phyloP scores from a whole-genome alignment of 2,888 invertebrate genomes.

The Apamea epomidion region DNA sequence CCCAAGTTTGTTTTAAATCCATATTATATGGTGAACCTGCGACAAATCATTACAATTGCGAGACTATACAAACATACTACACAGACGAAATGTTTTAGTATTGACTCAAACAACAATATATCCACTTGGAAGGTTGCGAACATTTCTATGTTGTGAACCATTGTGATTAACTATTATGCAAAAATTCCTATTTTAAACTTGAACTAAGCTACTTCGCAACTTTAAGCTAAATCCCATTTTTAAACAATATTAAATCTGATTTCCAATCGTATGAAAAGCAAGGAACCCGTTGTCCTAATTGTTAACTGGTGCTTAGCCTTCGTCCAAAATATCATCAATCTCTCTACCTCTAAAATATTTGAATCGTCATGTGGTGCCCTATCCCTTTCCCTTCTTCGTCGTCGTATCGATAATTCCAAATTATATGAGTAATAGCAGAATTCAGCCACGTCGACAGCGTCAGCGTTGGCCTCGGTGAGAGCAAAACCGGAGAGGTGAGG shows the following conservation, averaged over 20 bases:
- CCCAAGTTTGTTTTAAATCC: slow-evolving; percentile 59
- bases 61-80: slow-evolving; percentile 31
- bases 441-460: neutral
- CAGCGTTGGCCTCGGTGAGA: neutral
- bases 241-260: neutral
- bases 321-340: neutral
- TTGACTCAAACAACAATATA: neutral
- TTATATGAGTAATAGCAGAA: neutral
- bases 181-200: neutral
- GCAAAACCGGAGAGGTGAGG: neutral
- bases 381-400: too few relatives aligned
- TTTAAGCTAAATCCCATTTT: neutral
- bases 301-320: neutral
- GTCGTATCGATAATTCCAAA: neutral
- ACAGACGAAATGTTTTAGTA: neutral
- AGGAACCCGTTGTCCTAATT: neutral
- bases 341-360: neutral
- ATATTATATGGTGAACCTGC: slow-evolving; percentile 55
- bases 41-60: slow-evolving; percentile 51
- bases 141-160: neutral
- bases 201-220: neutral
- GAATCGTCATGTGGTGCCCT: neutral
- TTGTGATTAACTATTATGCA: neutral
- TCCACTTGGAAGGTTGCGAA: neutral
- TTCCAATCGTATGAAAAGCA: neutral